These are phyloP conservation scores for Montipora sp. DNA, from an alignment of 64 coral and sea anemone species.

Conservation along the genomic window DNA sequence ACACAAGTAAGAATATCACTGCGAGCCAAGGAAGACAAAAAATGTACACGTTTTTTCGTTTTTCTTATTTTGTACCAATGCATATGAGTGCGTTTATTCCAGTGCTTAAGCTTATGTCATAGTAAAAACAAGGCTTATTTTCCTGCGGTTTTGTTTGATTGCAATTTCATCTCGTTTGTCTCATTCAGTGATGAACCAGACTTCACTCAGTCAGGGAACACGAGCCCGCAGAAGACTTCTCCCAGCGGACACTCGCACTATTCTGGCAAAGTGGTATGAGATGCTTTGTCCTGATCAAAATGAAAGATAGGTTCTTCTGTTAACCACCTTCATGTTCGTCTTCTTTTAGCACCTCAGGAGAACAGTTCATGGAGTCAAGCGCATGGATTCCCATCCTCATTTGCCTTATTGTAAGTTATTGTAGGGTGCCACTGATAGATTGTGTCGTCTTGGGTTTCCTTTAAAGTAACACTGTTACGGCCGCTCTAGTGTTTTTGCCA, in stretches of 20 bases:
- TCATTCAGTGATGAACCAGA: conserved; percentile 35
- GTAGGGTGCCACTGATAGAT: background rate
- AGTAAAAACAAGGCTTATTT: no score
- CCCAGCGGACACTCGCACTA: conserved; percentile 27
- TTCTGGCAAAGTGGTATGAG: conserved; percentile 39
- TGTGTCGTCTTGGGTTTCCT: background rate
- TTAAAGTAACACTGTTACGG: no score
- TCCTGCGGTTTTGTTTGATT: no score
- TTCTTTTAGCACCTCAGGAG: conserved; percentile 87
- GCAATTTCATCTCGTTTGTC: no score
- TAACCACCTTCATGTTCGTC: background rate
- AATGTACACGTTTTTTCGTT: no score
- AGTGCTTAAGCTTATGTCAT: no score
- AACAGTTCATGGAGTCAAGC: conserved; percentile 75
- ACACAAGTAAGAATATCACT: no score
- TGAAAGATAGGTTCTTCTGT: background rate
- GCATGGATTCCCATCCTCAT: conserved; percentile 91
- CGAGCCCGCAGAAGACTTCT: conserved; percentile 3
- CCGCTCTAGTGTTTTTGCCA: no score
- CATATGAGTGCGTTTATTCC: no score
- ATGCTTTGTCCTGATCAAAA: background rate
- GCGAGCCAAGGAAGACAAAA: no score
- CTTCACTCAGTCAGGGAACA: background rate
- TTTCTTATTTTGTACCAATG: no score
- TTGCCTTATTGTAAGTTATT: conserved; percentile 92